phyloP scores from a whole-genome alignment of 2,797 vertebrate genomes.

The Borostomias antarcticus region DNA sequence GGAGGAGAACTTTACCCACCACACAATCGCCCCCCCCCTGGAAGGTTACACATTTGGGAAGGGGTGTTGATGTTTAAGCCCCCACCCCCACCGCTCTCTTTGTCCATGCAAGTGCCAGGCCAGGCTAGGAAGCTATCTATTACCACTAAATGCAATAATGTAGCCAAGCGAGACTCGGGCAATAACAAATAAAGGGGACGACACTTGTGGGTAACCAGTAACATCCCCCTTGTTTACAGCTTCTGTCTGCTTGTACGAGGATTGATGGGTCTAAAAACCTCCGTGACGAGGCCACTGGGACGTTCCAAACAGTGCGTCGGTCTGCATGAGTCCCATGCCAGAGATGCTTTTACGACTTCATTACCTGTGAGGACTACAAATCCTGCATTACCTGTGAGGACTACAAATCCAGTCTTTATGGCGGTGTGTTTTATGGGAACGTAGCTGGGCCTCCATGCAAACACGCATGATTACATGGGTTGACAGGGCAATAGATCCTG shows the following conservation, averaged over 20 bases:
- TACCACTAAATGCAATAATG: background rate
- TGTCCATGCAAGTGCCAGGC: constrained; percentile 45
- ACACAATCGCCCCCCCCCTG: constrained; percentile 15
- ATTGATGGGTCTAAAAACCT: background rate
- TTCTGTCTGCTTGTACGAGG: background rate
- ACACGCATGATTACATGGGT: constrained; percentile 22
- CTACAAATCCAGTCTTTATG: constrained; percentile 14
- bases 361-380: background rate
- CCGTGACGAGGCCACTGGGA: background rate
- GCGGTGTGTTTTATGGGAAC: constrained; percentile 9
- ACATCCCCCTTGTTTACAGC: background rate
- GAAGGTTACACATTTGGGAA: constrained; percentile 24
- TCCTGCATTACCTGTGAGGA: background rate
- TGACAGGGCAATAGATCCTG: too few species aligned
- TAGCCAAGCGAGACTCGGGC: background rate
- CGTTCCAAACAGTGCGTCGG: background rate
- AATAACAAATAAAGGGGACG: constrained; percentile 11
- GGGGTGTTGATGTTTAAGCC: constrained; percentile 14
- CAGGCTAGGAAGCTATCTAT: constrained; percentile 12
- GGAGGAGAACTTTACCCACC: constrained; percentile 37
- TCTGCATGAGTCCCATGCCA: background rate
- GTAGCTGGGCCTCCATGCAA: constrained; percentile 16
- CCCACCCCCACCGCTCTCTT: too few species aligned
- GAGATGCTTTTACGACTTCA: background rate
- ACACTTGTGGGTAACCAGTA: constrained; percentile 6